Conservation (phyloP, 2,797 vertebrate species). For the Margarornis squamiger region DNA sequence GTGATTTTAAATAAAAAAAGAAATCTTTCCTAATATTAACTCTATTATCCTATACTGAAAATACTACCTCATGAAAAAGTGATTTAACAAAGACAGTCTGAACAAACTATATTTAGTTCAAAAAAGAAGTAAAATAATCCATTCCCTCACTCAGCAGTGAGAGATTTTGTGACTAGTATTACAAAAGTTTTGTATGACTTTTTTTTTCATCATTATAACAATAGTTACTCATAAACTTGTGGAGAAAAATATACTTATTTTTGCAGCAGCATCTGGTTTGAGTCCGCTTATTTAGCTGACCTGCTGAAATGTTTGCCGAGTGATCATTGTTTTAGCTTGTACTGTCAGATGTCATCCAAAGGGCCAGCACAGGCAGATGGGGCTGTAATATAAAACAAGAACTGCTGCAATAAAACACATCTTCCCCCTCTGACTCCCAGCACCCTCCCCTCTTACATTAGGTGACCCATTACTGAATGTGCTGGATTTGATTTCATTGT, state of each 20-base stretch:
- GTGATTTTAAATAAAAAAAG: not conserved
- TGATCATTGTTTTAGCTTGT: conserved; percentile 15
- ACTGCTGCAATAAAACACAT: not conserved
- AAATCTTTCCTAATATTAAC: not conserved
- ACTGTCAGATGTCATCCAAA: not conserved
- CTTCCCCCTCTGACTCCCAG: not conserved
- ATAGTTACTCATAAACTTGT: not conserved
- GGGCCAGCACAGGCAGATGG: conserved; percentile 14
- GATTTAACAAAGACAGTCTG: not conserved
- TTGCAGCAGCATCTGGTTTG: conserved; percentile 1
- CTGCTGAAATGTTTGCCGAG: not conserved
- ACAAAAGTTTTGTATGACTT: not conserved
- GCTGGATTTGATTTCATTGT: not conserved
- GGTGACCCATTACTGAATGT: not conserved
- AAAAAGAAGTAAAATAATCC: not conserved
- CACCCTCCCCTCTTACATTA: not conserved
- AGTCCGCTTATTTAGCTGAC: not conserved
- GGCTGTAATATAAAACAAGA: not conserved
- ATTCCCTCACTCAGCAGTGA: not conserved
- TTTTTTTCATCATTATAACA: not conserved
- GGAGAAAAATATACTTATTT: not conserved
- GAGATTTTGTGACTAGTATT: not conserved
- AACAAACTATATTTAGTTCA: not conserved
- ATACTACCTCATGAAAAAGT: not conserved
- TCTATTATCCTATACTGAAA: not conserved